A percentile compares a stretch with the other conserved stretches of the same genome.
Conservation (phyloP, 2,797 vertebrate species). For the Vireo griseus region DNA sequence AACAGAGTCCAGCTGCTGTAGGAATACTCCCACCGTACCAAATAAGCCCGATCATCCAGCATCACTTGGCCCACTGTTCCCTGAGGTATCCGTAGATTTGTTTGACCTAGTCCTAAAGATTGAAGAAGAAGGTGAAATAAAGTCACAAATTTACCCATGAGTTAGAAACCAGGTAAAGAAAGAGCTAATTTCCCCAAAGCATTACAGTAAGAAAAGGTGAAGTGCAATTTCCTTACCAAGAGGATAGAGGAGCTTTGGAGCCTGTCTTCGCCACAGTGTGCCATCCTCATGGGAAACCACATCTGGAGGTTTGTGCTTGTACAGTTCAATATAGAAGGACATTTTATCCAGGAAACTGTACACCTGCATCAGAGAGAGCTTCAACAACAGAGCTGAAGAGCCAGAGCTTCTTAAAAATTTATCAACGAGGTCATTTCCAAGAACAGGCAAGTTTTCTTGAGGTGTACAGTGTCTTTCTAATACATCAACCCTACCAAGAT, state of each 20-base stretch:
- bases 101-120: constrained; percentile 85
- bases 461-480: background rate
- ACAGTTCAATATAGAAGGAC: constrained; percentile 94
- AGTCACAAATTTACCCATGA: background rate
- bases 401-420: background rate
- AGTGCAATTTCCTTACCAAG: constrained; percentile 78
- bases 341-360: constrained; percentile 98
- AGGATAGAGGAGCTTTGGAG: constrained; percentile 91
- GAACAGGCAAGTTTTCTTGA: background rate
- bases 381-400: background rate
- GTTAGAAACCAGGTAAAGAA: background rate
- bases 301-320: constrained; percentile 91
- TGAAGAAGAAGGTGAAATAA: background rate
- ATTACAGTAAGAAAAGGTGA: background rate
- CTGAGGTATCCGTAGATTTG: constrained; percentile 93
- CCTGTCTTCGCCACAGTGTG: constrained; percentile 90
- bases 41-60: constrained; percentile 83
- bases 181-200: background rate
- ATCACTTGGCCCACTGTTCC: constrained; percentile 91
- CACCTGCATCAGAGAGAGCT: constrained; percentile 76
- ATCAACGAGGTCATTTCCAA: background rate
- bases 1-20: constrained; percentile 98
- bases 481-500: background rate
- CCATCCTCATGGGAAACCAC: constrained; percentile 91
- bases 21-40: constrained; percentile 94